Conservation (phyloP, 2,113 vertebrate species). For the Microtus ochrogaster region DNA sequence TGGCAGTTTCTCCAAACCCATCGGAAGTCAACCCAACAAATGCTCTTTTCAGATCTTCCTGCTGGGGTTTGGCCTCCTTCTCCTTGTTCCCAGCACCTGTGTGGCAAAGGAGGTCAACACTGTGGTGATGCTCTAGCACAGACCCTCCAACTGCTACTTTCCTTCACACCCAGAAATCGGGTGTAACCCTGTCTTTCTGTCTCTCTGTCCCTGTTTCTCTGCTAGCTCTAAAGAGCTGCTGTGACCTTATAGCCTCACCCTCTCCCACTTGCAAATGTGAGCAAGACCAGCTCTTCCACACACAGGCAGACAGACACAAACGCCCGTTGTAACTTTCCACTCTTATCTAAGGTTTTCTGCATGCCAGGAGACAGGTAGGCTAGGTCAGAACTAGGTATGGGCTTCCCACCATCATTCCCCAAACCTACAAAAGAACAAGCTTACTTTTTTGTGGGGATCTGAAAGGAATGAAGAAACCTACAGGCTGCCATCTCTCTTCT, state of each 20-base stretch:
- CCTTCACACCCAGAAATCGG: neutral
- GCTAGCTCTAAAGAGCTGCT: neutral
- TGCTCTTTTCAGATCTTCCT: slow-evolving; percentile 61
- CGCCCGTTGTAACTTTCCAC: neutral
- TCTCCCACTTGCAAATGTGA: too few species aligned
- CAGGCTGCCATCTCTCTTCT: neutral
- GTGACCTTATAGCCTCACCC: neutral
- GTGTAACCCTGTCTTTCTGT: neutral
- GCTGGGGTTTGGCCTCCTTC: slow-evolving; percentile 69
- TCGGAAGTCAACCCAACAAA: slow-evolving; percentile 48
- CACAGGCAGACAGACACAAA: neutral
- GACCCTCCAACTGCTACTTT: neutral
- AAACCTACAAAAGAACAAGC: neutral
- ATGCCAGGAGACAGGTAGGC: neutral
- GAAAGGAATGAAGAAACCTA: neutral
- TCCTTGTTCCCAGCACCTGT: slow-evolving; percentile 71
- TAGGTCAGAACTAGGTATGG: neutral
- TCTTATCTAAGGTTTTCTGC: neutral
- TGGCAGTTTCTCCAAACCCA: slow-evolving; percentile 58
- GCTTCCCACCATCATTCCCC: neutral
- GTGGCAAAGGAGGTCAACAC: slow-evolving; percentile 52
- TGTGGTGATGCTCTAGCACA: neutral
- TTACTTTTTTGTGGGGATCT: neutral
- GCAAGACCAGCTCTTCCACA: neutral
- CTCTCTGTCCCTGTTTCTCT: neutral